Conservation (phyloP, 30 jellyfish, hydroid and myxozoan genomes). For the Chironex yamaguchii region DNA sequence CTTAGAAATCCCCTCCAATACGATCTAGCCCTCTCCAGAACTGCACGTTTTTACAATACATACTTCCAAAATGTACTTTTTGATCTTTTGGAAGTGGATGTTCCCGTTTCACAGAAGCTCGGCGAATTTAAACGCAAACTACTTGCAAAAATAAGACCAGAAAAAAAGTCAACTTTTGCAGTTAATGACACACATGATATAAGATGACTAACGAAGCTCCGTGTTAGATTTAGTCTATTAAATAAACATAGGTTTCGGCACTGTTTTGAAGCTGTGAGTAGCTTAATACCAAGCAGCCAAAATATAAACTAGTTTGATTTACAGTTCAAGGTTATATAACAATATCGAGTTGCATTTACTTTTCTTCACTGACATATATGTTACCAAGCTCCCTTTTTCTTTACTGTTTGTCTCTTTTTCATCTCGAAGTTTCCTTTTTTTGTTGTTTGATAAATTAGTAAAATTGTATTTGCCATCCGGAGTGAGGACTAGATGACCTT, state of each 20-base stretch:
- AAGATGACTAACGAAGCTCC: constrained; percentile 20
- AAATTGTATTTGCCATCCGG: too few species aligned
- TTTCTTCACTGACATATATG: too few species aligned
- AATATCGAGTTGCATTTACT: too few species aligned
- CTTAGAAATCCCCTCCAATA: neutral
- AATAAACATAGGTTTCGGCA: constrained; percentile 4
- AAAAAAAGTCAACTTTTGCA: neutral
- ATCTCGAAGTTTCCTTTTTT: too few species aligned
- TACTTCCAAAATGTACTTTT: constrained; percentile 19
- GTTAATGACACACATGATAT: constrained; percentile 13
- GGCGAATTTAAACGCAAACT: constrained; percentile 7
- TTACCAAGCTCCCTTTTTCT: too few species aligned
- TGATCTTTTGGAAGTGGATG: neutral
- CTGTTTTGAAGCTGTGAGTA: too few species aligned
- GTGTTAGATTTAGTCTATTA: constrained; percentile 23
- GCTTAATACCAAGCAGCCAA: too few species aligned
- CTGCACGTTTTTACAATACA: constrained; percentile 22
- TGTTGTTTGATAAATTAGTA: too few species aligned
- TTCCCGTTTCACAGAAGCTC: neutral
- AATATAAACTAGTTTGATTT: too few species aligned
- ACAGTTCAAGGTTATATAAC: too few species aligned
- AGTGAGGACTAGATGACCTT: too few species aligned
- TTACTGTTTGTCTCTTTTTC: too few species aligned
- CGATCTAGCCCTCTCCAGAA: neutral
- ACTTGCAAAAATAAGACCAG: constrained; percentile 10